Evolutionary conservation across 2,113 vertebrate genomes (phyloP), one percentile per base, ranked within the genome.

Genomic region (Poecile atricapillus): DNA sequence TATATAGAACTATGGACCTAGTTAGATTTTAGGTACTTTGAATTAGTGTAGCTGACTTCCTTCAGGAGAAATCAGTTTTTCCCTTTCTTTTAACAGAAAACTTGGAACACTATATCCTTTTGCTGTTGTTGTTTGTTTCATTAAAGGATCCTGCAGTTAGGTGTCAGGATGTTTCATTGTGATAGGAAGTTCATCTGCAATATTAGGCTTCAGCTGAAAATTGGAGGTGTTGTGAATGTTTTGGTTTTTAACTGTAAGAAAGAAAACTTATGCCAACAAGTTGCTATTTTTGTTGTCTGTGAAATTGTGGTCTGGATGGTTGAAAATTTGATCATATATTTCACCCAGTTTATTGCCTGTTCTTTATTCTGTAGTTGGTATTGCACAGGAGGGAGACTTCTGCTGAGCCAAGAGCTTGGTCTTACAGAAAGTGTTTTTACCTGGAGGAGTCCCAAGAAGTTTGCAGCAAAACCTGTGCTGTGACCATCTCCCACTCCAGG

Each of bases 401-500:
- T 31, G 8, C 35, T 13, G 37, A 71, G 52, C 31, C 19, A 31
- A 44, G 55, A 25, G 7, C n/a, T 81, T 77, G 31, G 25, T 69
- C 3, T 10, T 69, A 14, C 22, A 50, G 31, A 30, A n/a, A 0
- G 1, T 65, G 47, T 2, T 52, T 81, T 65, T 65, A 23, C 10
- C 16, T 53, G 60, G 28, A 58, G 22, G 52, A 87, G 20, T 50
- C 68, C 21, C 11, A 37, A 24, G 35, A 69, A 58, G 10, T 13
- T 6, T 4, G 6, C 5, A 59, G 70, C 41, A 86, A 41, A 76
- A 37, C 25, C 37, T 52, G 21, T 39, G 59, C 53, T 86, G 11
- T n/a, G 28, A 23, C 39, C 4, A 1, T 58, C 0, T 0, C 21
- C 22, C 35, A 8, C 52, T 58, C 63, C 1, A 3, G 47, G 35